phyloP scores from a whole-genome alignment of 2,797 vertebrate species.

The Poeciliopsis infans region DNA sequence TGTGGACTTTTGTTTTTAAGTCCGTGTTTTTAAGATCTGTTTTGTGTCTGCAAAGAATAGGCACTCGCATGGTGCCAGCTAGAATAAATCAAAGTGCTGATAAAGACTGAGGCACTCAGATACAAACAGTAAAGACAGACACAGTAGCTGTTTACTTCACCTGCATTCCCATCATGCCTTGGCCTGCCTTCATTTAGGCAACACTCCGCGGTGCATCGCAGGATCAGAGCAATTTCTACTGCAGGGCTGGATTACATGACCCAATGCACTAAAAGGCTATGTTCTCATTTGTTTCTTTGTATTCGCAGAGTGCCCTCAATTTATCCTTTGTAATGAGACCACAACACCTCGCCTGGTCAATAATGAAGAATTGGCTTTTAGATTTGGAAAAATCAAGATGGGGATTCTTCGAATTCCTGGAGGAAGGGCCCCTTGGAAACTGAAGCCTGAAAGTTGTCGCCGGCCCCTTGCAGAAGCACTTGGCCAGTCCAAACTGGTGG shows the following conservation, averaged over 20 bases:
- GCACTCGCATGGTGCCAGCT: conserved; percentile 22
- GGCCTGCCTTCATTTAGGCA: conserved; percentile 43
- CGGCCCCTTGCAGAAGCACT: not conserved
- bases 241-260: conserved; percentile 41
- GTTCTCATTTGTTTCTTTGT: conserved; percentile 33
- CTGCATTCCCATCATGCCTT: conserved; percentile 58
- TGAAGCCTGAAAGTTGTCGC: conserved; percentile 10
- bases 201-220: conserved; percentile 25
- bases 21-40: conserved; percentile 11
- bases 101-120: conserved; percentile 14
- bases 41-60: conserved; percentile 23
- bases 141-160: conserved; percentile 33
- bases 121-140: conserved; percentile 10
- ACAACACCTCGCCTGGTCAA: conserved; percentile 27
- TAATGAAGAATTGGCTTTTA: conserved; percentile 40
- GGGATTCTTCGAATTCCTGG: conserved; percentile 53
- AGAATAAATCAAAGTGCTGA: conserved; percentile 37
- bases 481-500: conserved; percentile 21
- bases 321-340: conserved; percentile 42
- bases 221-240: conserved; percentile 40
- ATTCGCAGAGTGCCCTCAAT: conserved; percentile 35
- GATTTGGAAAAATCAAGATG: conserved; percentile 16
- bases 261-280: conserved; percentile 39
- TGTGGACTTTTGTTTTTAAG: not conserved
- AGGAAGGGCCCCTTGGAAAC: conserved; percentile 29